Conservation (phyloP, 92 coral and sea anemone genomes). For the Galaxea fascicularis region DNA sequence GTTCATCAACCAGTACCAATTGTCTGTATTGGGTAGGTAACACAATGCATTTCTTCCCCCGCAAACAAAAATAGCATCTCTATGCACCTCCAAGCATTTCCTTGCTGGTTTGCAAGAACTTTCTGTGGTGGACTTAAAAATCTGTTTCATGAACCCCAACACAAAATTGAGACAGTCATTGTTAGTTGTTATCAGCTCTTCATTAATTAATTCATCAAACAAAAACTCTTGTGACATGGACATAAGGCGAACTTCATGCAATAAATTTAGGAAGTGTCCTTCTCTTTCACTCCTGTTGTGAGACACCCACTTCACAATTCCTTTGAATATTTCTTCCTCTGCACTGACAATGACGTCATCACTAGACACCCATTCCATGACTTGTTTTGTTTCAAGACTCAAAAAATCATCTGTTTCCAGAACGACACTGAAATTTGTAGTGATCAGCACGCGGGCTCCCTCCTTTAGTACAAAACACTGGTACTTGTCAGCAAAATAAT, state of each 20-base stretch:
- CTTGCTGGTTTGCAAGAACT: constrained; percentile 69
- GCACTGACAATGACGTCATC: constrained; percentile 76
- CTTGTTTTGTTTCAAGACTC: constrained; percentile 55
- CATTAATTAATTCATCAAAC: constrained; percentile 56
- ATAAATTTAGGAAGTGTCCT: constrained; percentile 53
- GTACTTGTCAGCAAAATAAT: constrained; percentile 1
- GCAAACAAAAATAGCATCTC: constrained; percentile 66
- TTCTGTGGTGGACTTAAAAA: constrained; percentile 47
- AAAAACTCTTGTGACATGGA: constrained; percentile 64
- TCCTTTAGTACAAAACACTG: background rate
- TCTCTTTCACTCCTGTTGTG: constrained; percentile 16
- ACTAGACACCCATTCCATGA: constrained; percentile 74
- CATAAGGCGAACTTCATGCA: constrained; percentile 73
- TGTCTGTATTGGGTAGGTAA: constrained; percentile 56
- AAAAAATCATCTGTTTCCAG: constrained; percentile 75
- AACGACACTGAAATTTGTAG: constrained; percentile 70
- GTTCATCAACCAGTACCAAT: background rate
- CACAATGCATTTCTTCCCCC: constrained; percentile 69
- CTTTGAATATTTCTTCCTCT: constrained; percentile 86
- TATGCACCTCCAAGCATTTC: constrained; percentile 62
- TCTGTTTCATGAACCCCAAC: background rate
- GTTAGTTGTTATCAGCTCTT: constrained; percentile 52
- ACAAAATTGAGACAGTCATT: background rate
- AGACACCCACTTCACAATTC: constrained; percentile 33
- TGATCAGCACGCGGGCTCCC: background rate